These are phyloP conservation scores for Ctenopoma multispine DNA, from an alignment of 2,797 vertebrate species.

Conservation along the genomic window DNA sequence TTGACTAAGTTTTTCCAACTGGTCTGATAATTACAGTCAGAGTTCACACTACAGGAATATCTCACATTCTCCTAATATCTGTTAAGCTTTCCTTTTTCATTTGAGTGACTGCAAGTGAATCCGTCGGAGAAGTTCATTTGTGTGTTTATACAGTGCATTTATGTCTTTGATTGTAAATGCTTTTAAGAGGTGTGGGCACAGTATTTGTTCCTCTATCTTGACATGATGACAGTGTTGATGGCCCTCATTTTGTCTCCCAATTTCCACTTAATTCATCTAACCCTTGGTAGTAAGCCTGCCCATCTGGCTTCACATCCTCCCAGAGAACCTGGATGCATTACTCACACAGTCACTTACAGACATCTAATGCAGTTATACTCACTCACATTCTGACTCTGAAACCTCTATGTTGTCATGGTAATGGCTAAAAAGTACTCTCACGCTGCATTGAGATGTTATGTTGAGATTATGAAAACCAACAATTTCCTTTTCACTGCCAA, in stretches of 20 bases:
- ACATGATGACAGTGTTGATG: neutral
- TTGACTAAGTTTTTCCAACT: slow-evolving; percentile 20
- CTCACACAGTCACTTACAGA: no score
- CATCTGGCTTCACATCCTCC: slow-evolving; percentile 35
- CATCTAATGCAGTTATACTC: slow-evolving; percentile 45
- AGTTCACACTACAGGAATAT: neutral
- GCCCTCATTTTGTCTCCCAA: neutral
- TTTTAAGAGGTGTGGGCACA: neutral
- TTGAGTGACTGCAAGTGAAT: neutral
- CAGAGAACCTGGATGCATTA: slow-evolving; percentile 34
- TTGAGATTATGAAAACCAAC: slow-evolving; percentile 24
- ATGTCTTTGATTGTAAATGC: slow-evolving; percentile 3
- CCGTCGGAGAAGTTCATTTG: neutral
- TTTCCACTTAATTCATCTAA: slow-evolving; percentile 38
- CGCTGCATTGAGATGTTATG: slow-evolving; percentile 11
- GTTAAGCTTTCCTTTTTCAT: neutral
- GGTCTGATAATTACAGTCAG: slow-evolving; percentile 24
- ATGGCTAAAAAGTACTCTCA: slow-evolving; percentile 61
- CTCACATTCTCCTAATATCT: slow-evolving; percentile 5
- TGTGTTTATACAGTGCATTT: neutral
- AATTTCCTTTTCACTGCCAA: slow-evolving; percentile 28
- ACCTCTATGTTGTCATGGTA: slow-evolving; percentile 68
- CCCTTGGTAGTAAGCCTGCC: slow-evolving; percentile 7
- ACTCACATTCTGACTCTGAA: slow-evolving; percentile 13
- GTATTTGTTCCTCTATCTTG: neutral